A percentile compares a stretch with the other conserved stretches of the same genome.
These are phyloP conservation scores for Sycophila sp. DNA, from an alignment of 1,140 invertebrate genomes.

Conservation along the genomic window DNA sequence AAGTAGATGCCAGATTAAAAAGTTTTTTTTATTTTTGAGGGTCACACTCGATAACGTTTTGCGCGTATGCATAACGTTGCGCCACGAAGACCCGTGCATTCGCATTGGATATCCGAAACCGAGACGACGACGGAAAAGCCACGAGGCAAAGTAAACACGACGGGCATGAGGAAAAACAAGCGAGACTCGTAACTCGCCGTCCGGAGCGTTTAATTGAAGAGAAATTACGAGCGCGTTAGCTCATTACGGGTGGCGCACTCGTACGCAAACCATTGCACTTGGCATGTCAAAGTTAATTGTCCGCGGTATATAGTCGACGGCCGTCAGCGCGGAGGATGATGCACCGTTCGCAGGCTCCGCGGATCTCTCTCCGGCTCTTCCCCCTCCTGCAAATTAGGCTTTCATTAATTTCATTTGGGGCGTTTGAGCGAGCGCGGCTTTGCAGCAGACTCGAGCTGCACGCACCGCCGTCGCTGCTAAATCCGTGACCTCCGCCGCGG, in stretches of 20 bases:
- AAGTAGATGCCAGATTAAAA: too few relatives aligned
- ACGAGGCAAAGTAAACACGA: neutral
- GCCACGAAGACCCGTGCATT: too few relatives aligned
- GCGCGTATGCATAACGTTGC: neutral
- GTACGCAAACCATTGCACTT: constrained; percentile 15
- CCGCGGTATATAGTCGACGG: neutral
- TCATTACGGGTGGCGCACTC: neutral
- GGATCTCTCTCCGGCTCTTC: neutral
- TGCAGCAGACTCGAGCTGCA: neutral
- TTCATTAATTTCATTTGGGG: constrained; percentile 28
- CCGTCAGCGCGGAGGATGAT: constrained; percentile 14
- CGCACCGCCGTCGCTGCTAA: neutral
- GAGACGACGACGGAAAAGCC: neutral
- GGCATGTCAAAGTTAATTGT: constrained; percentile 22
- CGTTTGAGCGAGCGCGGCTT: neutral
- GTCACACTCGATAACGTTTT: neutral
- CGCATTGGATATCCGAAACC: too few relatives aligned
- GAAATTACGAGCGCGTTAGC: constrained; percentile 16
- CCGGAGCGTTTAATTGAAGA: constrained; percentile 11
- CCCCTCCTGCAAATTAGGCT: neutral
- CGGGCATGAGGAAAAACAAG: neutral
- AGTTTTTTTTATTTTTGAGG: too few relatives aligned
- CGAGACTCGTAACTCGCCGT: neutral
- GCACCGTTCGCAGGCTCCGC: neutral
- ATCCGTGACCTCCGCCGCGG: neutral